Conservation (phyloP, 92 coral and sea anemone genomes). For the Epizoanthus ramosus region DNA sequence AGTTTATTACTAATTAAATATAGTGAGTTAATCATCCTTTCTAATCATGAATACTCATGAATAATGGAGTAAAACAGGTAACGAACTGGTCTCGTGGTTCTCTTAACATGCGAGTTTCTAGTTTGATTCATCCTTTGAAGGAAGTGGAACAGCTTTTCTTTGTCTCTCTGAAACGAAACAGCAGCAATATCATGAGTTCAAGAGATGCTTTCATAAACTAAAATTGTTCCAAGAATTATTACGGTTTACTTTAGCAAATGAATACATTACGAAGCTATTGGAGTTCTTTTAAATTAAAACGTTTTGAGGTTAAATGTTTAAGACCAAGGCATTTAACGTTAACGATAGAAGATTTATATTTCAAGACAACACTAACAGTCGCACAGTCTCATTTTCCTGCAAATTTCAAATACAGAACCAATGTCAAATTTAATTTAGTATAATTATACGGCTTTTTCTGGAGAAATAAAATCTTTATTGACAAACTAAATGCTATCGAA, state of each 20-base stretch:
- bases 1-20: conserved; percentile 4
- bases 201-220: too few relatives aligned
- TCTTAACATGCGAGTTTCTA: not conserved
- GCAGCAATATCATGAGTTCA: too few relatives aligned
- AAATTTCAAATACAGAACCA: conserved; percentile 3
- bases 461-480: not conserved
- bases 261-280: too few relatives aligned
- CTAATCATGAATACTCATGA: not conserved
- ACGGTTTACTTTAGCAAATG: too few relatives aligned
- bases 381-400: not conserved
- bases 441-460: not conserved
- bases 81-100: not conserved
- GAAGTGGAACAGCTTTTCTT: not conserved
- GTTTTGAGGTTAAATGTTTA: too few relatives aligned
- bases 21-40: conserved; percentile 7
- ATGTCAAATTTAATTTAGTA: too few relatives aligned
- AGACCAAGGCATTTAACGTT: too few relatives aligned
- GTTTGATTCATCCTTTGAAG: not conserved
- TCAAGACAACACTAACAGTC: too few relatives aligned
- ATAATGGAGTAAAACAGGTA: not conserved
- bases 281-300: too few relatives aligned
- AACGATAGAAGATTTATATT: too few relatives aligned
- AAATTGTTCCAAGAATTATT: too few relatives aligned
- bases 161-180: too few relatives aligned
- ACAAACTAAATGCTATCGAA: not conserved